Evolutionary conservation across 2,113 vertebrate species (phyloP).

Genomic region (Oostethus manadensis): DNA sequence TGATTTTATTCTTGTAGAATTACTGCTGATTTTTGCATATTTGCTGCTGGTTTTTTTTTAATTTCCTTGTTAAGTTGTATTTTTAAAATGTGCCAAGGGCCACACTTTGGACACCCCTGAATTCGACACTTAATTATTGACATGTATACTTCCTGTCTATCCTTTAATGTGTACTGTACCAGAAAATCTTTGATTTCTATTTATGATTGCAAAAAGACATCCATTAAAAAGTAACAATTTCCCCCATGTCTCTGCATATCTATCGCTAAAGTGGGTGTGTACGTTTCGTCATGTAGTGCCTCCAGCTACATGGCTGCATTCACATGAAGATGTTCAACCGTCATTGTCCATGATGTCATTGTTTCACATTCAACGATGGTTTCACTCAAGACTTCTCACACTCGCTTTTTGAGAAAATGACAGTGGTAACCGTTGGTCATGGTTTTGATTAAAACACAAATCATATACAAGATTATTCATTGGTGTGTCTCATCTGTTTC

Average conservation of each 20-base stretch:
- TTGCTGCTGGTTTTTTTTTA: too few species aligned
- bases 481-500: neutral
- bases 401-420: neutral
- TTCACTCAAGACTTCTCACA: slow-evolving; percentile 10
- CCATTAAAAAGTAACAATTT: neutral
- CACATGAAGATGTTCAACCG: neutral
- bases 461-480: neutral
- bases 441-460: neutral
- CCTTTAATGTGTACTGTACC: too few species aligned
- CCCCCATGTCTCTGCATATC: neutral
- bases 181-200: too few species aligned
- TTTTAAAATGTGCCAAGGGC: too few species aligned
- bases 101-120: too few species aligned
- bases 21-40: too few species aligned
- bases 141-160: too few species aligned
- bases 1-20: too few species aligned
- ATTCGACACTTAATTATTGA: too few species aligned
- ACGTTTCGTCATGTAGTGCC: neutral
- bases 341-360: slow-evolving; percentile 11
- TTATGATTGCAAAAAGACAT: too few species aligned
- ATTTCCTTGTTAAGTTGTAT: too few species aligned
- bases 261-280: neutral
- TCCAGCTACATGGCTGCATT: neutral
- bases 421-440: neutral
- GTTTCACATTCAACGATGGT: slow-evolving; percentile 5